These are phyloP conservation scores for Progne subis DNA, from an alignment of 2,113 vertebrate species.

Conservation along the genomic window DNA sequence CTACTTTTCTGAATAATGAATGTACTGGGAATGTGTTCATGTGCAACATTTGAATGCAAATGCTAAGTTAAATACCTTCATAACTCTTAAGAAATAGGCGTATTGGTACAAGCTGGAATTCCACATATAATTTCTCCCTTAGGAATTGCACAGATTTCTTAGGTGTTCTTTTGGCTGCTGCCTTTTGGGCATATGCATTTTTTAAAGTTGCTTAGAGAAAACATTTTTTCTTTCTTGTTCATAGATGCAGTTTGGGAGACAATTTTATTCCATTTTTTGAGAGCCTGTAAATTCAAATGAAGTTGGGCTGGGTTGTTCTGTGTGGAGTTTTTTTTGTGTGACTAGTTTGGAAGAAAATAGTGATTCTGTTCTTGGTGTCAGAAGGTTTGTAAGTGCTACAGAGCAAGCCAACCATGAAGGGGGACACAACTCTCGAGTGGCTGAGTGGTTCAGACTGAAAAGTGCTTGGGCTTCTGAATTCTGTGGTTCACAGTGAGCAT, in stretches of 20 bases:
- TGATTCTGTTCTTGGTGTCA: background rate
- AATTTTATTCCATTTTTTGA: background rate
- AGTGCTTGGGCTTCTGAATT: background rate
- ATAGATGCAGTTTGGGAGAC: background rate
- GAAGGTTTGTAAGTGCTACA: background rate
- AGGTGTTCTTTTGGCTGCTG: background rate
- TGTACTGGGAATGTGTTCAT: background rate
- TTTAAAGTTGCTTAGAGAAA: background rate
- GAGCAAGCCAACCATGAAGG: background rate
- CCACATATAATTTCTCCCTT: background rate
- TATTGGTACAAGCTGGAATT: background rate
- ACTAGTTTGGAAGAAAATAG: background rate
- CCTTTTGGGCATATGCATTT: background rate
- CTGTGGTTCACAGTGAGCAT: background rate
- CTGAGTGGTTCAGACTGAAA: background rate
- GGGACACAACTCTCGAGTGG: rapidly evolving
- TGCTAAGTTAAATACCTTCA: background rate
- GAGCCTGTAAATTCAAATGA: background rate
- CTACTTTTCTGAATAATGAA: background rate
- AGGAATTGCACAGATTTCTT: background rate
- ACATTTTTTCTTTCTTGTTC: background rate
- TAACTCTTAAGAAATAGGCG: background rate
- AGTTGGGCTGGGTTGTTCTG: background rate
- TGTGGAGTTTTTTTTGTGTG: background rate
- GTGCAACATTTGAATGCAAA: background rate